Conservation (phyloP, 1,140 invertebrate species). For the Drosophila persimilis region DNA sequence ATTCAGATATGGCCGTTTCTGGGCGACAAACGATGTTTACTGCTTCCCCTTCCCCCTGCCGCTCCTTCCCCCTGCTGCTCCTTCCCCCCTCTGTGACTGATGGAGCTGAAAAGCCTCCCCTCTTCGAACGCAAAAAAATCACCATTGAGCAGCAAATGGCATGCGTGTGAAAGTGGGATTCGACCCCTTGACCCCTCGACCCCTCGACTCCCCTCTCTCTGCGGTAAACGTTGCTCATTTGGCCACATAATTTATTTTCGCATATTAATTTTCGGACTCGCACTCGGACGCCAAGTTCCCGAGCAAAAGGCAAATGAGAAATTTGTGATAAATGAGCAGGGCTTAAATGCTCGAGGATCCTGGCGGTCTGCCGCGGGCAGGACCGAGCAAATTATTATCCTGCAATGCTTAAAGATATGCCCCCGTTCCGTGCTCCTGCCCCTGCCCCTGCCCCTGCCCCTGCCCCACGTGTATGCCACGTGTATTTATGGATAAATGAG, state of each 20-base stretch:
- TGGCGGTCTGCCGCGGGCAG: constrained; percentile 3
- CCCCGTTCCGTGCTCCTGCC: not conserved
- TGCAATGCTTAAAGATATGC: constrained; percentile 45
- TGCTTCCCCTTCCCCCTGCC: not conserved
- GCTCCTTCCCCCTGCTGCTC: constrained; percentile 23
- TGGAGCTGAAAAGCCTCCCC: constrained; percentile 71
- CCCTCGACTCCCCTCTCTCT: not conserved
- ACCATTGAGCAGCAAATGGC: too few species aligned
- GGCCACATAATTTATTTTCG: constrained; percentile 81
- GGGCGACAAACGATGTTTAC: too few species aligned
- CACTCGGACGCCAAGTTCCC: not conserved
- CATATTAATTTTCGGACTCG: constrained; percentile 73
- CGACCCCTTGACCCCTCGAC: not conserved
- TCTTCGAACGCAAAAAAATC: constrained; percentile 46
- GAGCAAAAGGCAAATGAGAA: constrained; percentile 57
- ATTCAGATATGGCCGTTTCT: too few species aligned
- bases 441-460: not conserved
- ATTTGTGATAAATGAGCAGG: constrained; percentile 78
- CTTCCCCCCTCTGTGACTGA: constrained; percentile 54
- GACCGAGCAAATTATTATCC: constrained; percentile 68
- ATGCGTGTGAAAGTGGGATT: constrained; percentile 65
- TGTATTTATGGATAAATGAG: constrained; percentile 16
- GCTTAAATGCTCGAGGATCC: constrained; percentile 64
- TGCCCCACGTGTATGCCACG: constrained; percentile 19
- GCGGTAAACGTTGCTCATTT: constrained; percentile 70